Percentiles rank a stretch among this genome's conserved stretches.
Evolutionary conservation across 2,113 vertebrate genomes (phyloP).

Genomic region (Aphyosemion australe): DNA sequence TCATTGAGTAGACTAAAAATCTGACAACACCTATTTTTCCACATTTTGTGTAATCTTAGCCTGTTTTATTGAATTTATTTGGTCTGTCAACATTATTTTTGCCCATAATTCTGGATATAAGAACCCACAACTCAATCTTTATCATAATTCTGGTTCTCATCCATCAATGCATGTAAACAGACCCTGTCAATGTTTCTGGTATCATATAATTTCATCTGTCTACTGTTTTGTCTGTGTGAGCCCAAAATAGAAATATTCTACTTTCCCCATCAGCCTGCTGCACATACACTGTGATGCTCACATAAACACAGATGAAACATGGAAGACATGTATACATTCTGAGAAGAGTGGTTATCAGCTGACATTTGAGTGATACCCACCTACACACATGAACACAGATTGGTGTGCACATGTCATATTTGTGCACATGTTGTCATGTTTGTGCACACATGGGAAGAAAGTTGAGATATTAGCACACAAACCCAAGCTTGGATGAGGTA

Average conservation of each 20-base stretch:
- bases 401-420: background rate
- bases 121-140: background rate
- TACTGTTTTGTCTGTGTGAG: conserved; percentile 20
- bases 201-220: conserved; percentile 15
- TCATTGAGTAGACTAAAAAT: too few relatives aligned
- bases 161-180: background rate
- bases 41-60: too few relatives aligned
- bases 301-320: conserved; percentile 23
- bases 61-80: too few relatives aligned
- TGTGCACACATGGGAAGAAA: conserved; percentile 5
- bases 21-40: too few relatives aligned
- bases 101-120: background rate
- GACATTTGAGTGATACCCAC: conserved; percentile 16
- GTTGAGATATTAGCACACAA: conserved; percentile 18
- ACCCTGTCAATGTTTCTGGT: background rate
- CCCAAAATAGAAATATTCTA: conserved; percentile 40
- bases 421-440: conserved; percentile 14
- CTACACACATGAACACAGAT: conserved; percentile 6
- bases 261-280: conserved; percentile 17
- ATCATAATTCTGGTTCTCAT: background rate
- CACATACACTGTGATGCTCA: conserved; percentile 7
- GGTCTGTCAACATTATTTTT: background rate
- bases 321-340: conserved; percentile 7
- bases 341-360: background rate
- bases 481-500: conserved; percentile 12